Evolutionary conservation across 2,113 vertebrate species (phyloP).

Genomic region (Elaphurus davidianus): DNA sequence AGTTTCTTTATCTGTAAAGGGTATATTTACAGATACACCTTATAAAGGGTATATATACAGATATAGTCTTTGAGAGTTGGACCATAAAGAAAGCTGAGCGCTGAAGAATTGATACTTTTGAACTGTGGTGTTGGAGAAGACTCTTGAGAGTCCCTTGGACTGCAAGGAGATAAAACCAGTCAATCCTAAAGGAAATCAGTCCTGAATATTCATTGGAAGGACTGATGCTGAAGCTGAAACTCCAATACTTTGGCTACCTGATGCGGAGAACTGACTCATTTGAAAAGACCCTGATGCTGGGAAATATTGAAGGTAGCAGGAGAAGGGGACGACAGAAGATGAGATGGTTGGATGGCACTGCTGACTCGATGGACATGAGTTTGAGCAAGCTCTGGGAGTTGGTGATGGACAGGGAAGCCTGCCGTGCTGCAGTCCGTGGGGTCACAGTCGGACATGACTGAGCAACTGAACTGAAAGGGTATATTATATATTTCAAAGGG

Average conservation of each 20-base stretch:
- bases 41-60: not conserved
- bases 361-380: not conserved
- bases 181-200: not conserved
- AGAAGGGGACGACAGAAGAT: not conserved
- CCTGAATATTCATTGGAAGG: not conserved
- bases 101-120: not conserved
- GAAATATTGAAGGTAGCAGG: not conserved
- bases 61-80: not conserved
- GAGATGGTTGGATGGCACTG: not conserved
- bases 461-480: not conserved
- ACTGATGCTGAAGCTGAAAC: not conserved
- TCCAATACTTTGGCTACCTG: not conserved
- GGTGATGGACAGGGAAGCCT: not conserved
- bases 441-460: not conserved
- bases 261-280: not conserved
- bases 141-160: not conserved
- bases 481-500: not conserved
- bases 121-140: not conserved
- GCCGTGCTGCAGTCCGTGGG: accelerated
- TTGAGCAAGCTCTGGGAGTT: not conserved
- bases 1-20: not conserved
- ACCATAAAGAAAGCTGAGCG: not conserved
- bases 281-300: not conserved
- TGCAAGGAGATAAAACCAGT: not conserved
- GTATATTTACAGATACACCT: not conserved